Evolutionary conservation across 2,797 vertebrate species (phyloP), one percentile per base, ranked within the genome.

Genomic region (Propithecus perrieri): DNA sequence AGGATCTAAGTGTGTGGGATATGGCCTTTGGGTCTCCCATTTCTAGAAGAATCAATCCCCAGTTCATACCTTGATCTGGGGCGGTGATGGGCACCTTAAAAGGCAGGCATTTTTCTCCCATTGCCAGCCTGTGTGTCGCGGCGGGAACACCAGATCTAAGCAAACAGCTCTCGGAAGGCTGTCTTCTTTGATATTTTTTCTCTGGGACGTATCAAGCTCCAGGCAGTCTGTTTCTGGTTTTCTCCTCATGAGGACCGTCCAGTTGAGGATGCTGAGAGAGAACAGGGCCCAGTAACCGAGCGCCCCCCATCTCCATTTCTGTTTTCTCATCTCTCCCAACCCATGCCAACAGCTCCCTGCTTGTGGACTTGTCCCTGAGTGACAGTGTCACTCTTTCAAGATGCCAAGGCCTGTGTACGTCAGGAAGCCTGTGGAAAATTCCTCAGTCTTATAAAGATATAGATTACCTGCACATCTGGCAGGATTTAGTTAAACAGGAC

Each of bases 401-500:
- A 84, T 4, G 4, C 78, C 33, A 72, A 35, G 67, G 80, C 57
- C 61, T 67, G 41, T 15, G 43, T 41, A 1, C 79, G 11, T 20
- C 3, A 15, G 79, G 69, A 78, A 80, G n/a, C 8, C 12, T 28
- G 65, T 92, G 93, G 69, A 93, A 89, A 86, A 78, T 48, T 30
- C 57, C 75, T 72, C 30, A 12, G 67, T 33, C 95, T 87, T 92
- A 67, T 85, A 87, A 89, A 35, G 91, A 46, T 35, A n/a, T 1
- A 78, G 95, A 69, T 97, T 74, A 89, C 91, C 94, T 95, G 95
- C 81, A 59, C 71, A 1, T 48, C 28, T 90, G n/a, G 86, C 95
- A 48, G 67, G 78, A 75, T 41, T 87, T 94, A 79, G 94, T 95
- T 65, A 97, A 78, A 79, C 67, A 79, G 2, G 35, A 43, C 81